Evolutionary conservation across 35 echinoderm and acorn worm genomes (phyloP), one percentile per base, ranked within the genome.

Genomic region (Ophioderma brevispina): DNA sequence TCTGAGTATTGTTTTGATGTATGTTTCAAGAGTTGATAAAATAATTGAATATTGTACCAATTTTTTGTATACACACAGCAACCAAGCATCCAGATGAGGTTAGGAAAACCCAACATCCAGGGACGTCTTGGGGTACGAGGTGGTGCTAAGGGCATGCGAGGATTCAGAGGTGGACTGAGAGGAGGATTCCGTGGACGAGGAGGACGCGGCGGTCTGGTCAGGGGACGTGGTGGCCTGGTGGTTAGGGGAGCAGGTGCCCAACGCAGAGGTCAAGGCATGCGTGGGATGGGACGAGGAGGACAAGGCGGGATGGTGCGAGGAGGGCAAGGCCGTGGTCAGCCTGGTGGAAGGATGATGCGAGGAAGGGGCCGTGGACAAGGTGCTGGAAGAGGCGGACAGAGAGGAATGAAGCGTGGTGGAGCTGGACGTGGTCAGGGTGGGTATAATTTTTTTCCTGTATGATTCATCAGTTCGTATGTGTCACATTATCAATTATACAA

Each of bases 51-150:
- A n/a, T n/a, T n/a, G n/a, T n/a, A n/a, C n/a, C n/a, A n/a, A n/a
- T n/a, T n/a, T n/a, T n/a, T n/a, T n/a, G n/a, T n/a, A n/a, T n/a
- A n/a, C n/a, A n/a, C n/a, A n/a, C 17, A 46, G 17, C 41, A 46
- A 17, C 59, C 10, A 25, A 30, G 59, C n/a, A 70, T 70, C 5
- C 59, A 70, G 28, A 30, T 30, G 78, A 70, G 75, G 37, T 76
- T 91, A 21, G 80, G 82, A 13, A 25, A 39, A 81, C 79, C 36
- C 14, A 82, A 38, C 78, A 91, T 84, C 85, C 89, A 90, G 84
- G 92, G 84, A 40, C 78, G 78, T 37, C 80, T 92, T 0, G 79
- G 49, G 4, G 52, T 46, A 31, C 14, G 63, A 37, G 33, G 82
- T 63, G 95, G 84, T 19, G 15, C 36, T 21, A 35, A 46, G 33